A percentile compares a stretch with the other conserved stretches of the same genome.
Conservation (phyloP, 2,797 vertebrate species). For the Catamblyrhynchus diadema region DNA sequence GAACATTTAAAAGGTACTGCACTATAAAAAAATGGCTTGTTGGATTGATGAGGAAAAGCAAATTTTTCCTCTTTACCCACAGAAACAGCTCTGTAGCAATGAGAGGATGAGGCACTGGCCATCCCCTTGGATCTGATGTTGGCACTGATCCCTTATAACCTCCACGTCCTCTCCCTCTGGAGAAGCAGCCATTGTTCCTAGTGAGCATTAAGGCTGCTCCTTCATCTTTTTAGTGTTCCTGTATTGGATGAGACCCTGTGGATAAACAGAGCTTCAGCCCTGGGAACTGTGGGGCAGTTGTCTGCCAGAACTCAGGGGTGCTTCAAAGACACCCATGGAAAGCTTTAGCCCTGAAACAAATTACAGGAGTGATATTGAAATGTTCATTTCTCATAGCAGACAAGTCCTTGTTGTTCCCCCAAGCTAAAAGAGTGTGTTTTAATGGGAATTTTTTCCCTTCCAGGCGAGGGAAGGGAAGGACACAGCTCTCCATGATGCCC, state of each 20-base stretch:
- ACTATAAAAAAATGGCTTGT: accelerated
- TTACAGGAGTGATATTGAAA: background rate
- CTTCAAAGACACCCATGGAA: background rate
- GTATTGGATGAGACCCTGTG: background rate
- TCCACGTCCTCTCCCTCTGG: accelerated
- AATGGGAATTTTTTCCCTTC: background rate
- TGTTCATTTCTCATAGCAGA: background rate
- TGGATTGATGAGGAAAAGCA: background rate
- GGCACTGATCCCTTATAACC: background rate
- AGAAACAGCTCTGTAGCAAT: background rate
- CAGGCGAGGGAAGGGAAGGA: constrained; percentile 93
- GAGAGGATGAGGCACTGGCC: accelerated
- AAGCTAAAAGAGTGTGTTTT: background rate
- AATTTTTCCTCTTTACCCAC: background rate
- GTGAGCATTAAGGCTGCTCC: background rate
- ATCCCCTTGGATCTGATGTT: background rate
- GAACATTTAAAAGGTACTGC: background rate
- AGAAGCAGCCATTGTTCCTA: background rate
- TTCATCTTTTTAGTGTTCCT: accelerated
- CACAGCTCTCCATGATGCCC: constrained; percentile 90
- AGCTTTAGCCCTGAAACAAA: background rate
- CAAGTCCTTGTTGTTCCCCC: background rate
- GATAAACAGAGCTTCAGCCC: background rate
- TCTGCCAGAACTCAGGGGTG: background rate
- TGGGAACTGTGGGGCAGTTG: background rate